phyloP scores from a whole-genome alignment of 2,888 invertebrate genomes.

The Ormyrus rosae region DNA sequence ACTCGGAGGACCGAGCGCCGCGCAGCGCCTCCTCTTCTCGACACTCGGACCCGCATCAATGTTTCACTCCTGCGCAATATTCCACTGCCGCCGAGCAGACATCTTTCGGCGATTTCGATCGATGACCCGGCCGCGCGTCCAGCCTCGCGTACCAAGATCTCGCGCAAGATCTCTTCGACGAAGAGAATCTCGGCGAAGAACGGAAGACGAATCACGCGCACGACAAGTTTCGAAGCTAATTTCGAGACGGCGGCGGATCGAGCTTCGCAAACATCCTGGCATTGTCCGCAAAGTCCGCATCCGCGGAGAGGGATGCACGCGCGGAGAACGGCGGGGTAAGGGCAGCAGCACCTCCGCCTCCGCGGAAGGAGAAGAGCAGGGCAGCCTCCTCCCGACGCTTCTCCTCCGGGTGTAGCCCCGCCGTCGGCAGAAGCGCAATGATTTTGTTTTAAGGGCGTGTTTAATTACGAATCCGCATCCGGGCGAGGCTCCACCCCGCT shows the following conservation, averaged over 20 bases:
- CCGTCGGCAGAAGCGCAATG: conserved; percentile 71
- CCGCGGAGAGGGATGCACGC: conserved; percentile 40
- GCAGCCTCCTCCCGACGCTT: conserved; percentile 50
- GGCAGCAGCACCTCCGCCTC: conserved; percentile 17
- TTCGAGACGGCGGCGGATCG: background rate
- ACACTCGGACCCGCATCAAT: conserved; percentile 37
- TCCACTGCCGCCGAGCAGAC: no score
- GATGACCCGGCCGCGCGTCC: no score
- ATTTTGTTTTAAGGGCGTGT: conserved; percentile 77
- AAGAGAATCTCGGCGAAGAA: no score
- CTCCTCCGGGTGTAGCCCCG: conserved; percentile 59
- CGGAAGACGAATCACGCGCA: background rate
- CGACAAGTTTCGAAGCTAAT: conserved; percentile 37
- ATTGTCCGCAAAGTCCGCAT: conserved; percentile 39
- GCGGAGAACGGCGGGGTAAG: conserved; percentile 46
- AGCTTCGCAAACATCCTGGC: background rate
- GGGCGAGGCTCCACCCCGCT: conserved; percentile 74
- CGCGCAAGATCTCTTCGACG: no score
- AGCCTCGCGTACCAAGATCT: no score
- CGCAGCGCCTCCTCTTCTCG: conserved; percentile 35
- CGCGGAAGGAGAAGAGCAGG: conserved; percentile 54
- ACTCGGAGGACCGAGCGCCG: conserved; percentile 30
- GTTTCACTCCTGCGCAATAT: background rate
- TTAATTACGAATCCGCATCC: conserved; percentile 76
- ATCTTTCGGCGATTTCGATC: no score